These are phyloP conservation scores for Nasonia oneida DNA, from an alignment of 2,888 invertebrate genomes.

Conservation along the genomic window DNA sequence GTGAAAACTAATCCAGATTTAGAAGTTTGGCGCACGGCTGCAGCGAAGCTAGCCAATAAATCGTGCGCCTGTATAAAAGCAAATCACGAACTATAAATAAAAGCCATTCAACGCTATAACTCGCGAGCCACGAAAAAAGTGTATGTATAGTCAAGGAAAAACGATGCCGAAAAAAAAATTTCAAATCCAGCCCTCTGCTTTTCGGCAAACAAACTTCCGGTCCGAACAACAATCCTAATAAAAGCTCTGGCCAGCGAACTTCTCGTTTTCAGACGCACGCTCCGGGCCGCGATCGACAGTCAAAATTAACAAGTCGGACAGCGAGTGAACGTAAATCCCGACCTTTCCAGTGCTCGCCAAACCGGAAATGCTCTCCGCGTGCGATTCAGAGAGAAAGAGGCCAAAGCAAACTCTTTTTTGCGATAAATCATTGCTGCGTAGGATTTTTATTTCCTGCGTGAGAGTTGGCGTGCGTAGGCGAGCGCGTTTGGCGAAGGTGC, in stretches of 20 bases:
- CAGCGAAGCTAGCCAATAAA: slow-evolving; percentile 18
- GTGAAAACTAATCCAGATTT: slow-evolving; percentile 38
- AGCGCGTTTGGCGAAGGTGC: not conserved
- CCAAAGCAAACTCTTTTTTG: not conserved
- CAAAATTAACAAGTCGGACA: slow-evolving; percentile 53
- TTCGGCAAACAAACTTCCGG: slow-evolving; percentile 20
- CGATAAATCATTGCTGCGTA: slow-evolving; percentile 38
- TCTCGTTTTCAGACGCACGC: not conserved
- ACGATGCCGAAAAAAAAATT: not conserved
- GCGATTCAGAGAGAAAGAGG: not conserved
- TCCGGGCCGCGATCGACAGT: slow-evolving; percentile 22
- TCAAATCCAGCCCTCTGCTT: not conserved
- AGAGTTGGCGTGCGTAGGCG: not conserved
- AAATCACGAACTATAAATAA: slow-evolving; percentile 31
- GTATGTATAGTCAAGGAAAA: no score
- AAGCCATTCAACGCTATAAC: not conserved
- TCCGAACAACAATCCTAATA: slow-evolving; percentile 34
- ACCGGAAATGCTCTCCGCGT: not conserved
- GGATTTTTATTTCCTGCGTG: slow-evolving; percentile 5
- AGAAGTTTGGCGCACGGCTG: slow-evolving; percentile 13
- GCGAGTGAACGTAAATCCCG: slow-evolving; percentile 36
- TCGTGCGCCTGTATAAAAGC: slow-evolving; percentile 28
- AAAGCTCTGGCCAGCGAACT: slow-evolving; percentile 2
- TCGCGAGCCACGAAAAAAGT: not conserved
- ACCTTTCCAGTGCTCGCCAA: not conserved